Base-by-base conservation (phyloP, 1,140 invertebrate genomes). In the Chironomus tepperi region DNA sequence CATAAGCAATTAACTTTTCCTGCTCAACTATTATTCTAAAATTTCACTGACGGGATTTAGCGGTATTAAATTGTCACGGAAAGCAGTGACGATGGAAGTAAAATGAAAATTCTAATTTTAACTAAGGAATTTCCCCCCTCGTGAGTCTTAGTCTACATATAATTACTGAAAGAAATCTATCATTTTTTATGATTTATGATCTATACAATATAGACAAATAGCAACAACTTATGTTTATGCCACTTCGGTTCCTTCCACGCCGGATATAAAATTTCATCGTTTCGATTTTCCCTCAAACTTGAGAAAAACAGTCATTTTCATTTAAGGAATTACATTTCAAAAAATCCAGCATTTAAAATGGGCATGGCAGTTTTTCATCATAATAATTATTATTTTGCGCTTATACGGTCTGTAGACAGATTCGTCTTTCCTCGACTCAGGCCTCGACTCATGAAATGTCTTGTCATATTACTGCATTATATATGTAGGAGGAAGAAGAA, bases 181-280 rank as follows among this genome's bases (percentile, higher is more conserved):
- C 65, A 70, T 21, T 70, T 57, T 34, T 70, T 70, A n/a, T 70
- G 65, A 70, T 70, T 70, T 70, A 70, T 21, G 9, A 21, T 16
- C 19, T 19, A 18, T 57, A 5, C 5, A 57, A 57, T 5, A 19
- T 21, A 70, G 65, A 70, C 65, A 70, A 70, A 70, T 19, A 16
- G 16, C 65, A 70, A 70, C 16, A 70, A 70, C 19, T 18, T 70
- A 19, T 19, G 16, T 70, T 16, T 21, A 9, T 70, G 16, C 18
- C n/a, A 18, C 65, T 15, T 19, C 19, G n/a, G 19, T 70, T 10
- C 16, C n/a, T 19, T 70, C 18, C 18, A 7, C 16, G 19, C 65
- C 65, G 65, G 65, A 70, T 70, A 70, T 70, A 70, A 70, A 21
- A 19, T 70, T 70, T 70, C 65, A 70, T 21, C 19, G 18, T 9